Conservation (phyloP, 1,140 invertebrate species). For the Sitodiplosis mosellana region DNA sequence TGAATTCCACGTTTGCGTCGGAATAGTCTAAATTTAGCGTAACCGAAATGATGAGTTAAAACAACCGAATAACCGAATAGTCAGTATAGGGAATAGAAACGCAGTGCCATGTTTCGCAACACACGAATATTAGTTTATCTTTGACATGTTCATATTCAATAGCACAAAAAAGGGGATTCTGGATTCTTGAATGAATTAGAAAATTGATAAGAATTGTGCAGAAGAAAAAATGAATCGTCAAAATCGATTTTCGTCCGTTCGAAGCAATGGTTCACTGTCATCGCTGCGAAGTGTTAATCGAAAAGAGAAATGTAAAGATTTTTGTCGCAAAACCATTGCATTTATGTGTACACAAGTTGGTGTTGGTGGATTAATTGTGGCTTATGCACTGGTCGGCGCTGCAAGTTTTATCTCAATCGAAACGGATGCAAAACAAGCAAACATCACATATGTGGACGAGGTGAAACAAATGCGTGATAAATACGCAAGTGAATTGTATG, state of each 20-base stretch:
- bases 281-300: conserved; percentile 43
- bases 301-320: conserved; percentile 52
- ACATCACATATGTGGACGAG: conserved; percentile 32
- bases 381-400: conserved; percentile 88
- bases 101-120: too few relatives aligned
- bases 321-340: conserved; percentile 63
- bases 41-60: too few relatives aligned
- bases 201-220: too few relatives aligned
- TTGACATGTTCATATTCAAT: too few relatives aligned
- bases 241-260: conserved; percentile 14
- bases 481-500: conserved; percentile 50
- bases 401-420: conserved; percentile 81
- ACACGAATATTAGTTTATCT: too few relatives aligned
- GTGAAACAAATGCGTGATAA: conserved; percentile 30
- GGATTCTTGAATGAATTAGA: too few relatives aligned
- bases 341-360: conserved; percentile 92
- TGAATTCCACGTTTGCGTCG: too few relatives aligned
- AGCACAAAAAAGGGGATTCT: too few relatives aligned
- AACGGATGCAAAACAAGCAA: conserved; percentile 42
- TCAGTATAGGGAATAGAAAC: too few relatives aligned
- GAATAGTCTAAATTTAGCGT: too few relatives aligned
- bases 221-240: background rate
- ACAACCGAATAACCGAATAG: too few relatives aligned
- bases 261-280: conserved; percentile 47
- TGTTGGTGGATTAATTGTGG: conserved; percentile 81